Evolutionary conservation across 2,113 vertebrate genomes (phyloP).

Genomic region (Hydrolagus affinis): DNA sequence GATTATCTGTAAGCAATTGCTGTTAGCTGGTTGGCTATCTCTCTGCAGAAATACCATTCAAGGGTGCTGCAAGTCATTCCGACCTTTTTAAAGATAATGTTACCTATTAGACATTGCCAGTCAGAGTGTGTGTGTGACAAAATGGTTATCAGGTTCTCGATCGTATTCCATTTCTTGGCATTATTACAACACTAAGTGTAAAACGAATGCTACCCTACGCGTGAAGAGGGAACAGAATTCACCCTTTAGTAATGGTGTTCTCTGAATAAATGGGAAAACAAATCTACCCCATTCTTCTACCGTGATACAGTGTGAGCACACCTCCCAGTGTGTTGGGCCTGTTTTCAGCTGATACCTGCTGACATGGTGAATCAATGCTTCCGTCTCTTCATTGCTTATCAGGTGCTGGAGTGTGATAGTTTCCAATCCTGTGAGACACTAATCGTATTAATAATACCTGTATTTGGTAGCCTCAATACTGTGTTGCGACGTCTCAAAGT

Average conservation of each 20-base stretch:
- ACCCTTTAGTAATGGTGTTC: not conserved
- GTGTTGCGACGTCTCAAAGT: no score
- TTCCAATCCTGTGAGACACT: no score
- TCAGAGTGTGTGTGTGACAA: not conserved
- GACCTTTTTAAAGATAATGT: conserved; percentile 13
- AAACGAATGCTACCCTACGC: not conserved
- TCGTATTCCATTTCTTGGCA: not conserved
- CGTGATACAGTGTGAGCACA: not conserved
- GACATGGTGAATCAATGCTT: no score
- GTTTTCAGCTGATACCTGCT: no score
- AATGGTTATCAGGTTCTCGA: conserved; percentile 26
- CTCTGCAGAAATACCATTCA: not conserved
- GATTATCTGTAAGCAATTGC: not conserved
- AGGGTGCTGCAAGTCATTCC: not conserved
- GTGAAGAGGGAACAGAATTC: not conserved
- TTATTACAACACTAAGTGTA: conserved; percentile 3
- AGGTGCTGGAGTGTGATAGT: no score
- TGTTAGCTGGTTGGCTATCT: not conserved
- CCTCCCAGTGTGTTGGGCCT: not conserved
- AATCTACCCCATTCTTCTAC: not conserved
- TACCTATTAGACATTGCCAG: not conserved
- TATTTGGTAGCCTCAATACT: no score
- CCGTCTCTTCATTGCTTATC: no score
- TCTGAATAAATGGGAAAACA: not conserved
- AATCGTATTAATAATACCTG: no score